Evolutionary conservation across 2,113 vertebrate genomes (phyloP).

Genomic region (Helogale parvula): DNA sequence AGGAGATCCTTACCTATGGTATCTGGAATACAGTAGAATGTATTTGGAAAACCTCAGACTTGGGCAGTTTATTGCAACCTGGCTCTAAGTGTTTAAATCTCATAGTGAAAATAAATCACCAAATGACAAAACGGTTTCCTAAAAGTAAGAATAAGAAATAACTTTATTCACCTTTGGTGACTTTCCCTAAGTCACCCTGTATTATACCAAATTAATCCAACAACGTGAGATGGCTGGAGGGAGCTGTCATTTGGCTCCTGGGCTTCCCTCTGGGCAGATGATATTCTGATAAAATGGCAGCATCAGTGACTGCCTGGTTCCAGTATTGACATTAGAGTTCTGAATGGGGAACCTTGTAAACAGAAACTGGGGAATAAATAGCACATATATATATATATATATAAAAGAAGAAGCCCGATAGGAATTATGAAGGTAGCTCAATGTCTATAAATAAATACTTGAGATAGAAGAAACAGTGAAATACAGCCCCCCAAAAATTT

Average conservation of each 20-base stretch:
- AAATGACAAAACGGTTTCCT: constrained; percentile 6
- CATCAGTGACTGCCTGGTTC: background rate
- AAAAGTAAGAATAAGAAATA: background rate
- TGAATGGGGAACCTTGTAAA: background rate
- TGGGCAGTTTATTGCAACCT: background rate
- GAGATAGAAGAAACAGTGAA: background rate
- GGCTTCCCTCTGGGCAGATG: background rate
- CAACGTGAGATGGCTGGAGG: background rate
- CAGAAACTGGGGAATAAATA: constrained; percentile 14
- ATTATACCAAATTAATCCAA: background rate
- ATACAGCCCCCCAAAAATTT: background rate
- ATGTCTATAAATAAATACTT: constrained; percentile 25
- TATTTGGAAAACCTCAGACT: background rate
- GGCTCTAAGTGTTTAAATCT: background rate
- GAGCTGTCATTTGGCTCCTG: rapidly evolving
- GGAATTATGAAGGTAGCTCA: background rate
- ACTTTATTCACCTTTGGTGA: constrained; percentile 43
- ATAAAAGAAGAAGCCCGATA: background rate
- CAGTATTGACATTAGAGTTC: background rate
- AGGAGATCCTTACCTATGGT: background rate
- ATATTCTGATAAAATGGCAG: background rate
- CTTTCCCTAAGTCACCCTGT: background rate
- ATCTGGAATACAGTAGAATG: background rate
- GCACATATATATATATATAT: rapidly evolving
- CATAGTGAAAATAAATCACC: background rate